These are phyloP conservation scores for Blastobasis lacticolella DNA, from an alignment of 2,888 invertebrate species.

Conservation along the genomic window DNA sequence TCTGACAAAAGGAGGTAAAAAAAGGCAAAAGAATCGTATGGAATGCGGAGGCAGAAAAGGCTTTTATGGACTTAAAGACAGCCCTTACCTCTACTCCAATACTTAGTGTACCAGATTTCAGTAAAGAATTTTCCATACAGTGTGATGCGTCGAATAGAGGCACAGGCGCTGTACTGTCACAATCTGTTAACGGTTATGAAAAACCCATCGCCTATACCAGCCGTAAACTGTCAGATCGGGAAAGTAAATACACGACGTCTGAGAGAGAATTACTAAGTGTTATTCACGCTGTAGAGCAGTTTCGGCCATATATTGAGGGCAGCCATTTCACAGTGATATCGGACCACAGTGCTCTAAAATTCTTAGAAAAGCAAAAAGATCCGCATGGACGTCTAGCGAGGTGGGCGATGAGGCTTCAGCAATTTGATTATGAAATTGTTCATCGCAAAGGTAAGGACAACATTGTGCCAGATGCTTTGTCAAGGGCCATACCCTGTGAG, in stretches of 20 bases:
- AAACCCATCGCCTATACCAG: constrained; percentile 11
- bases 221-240: constrained; percentile 3
- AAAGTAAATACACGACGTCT: constrained; percentile 6
- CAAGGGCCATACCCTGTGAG: background rate
- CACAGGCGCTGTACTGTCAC: constrained; percentile 9
- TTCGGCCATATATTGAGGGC: constrained; percentile 13
- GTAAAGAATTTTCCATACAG: constrained; percentile 11
- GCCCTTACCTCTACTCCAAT: constrained; percentile 10
- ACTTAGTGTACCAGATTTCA: constrained; percentile 11
- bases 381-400: constrained; percentile 10
- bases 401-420: constrained; percentile 10
- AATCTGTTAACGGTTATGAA: constrained; percentile 5
- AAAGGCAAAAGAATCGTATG: constrained; percentile 4
- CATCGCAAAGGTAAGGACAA: constrained; percentile 6
- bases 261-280: constrained; percentile 11
- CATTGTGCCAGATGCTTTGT: constrained; percentile 5
- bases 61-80: constrained; percentile 11
- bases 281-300: constrained; percentile 9
- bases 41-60: constrained; percentile 10
- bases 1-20: constrained; percentile 5
- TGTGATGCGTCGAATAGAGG: constrained; percentile 12
- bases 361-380: constrained; percentile 5
- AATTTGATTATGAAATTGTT: constrained; percentile 8
- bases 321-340: constrained; percentile 2
- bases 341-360: constrained; percentile 4